Conservation (phyloP, 2,113 vertebrate genomes). For the Camelus bactrianus region DNA sequence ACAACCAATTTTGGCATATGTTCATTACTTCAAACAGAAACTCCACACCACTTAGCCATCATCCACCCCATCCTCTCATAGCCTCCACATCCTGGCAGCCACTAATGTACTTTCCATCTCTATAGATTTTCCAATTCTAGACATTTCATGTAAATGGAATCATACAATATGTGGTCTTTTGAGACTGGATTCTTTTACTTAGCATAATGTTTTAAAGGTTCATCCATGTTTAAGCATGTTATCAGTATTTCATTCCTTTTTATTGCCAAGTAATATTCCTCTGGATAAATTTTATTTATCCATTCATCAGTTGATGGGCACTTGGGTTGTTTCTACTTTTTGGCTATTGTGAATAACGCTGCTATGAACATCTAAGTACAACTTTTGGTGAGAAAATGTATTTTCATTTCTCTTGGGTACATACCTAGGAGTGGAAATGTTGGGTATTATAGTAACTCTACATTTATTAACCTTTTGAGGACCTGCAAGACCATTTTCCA, state of each 20-base stretch:
- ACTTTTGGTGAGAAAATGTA: not conserved
- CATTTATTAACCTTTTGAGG: conserved; percentile 9
- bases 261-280: not conserved
- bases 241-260: not conserved
- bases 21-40: not conserved
- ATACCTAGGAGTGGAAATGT: not conserved
- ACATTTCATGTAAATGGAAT: not conserved
- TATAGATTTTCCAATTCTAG: not conserved
- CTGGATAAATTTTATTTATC: not conserved
- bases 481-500: not conserved
- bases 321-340: not conserved
- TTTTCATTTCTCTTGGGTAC: not conserved
- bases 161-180: not conserved
- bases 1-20: not conserved
- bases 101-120: not conserved
- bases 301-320: not conserved
- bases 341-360: not conserved
- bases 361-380: not conserved
- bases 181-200: not conserved
- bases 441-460: not conserved
- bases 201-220: conserved; percentile 1
- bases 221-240: not conserved
- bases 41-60: not conserved
- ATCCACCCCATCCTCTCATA: not conserved
- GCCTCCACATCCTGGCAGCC: not conserved